phyloP scores from a whole-genome alignment of 2,113 vertebrate genomes.

The Todiramphus saurophagus region DNA sequence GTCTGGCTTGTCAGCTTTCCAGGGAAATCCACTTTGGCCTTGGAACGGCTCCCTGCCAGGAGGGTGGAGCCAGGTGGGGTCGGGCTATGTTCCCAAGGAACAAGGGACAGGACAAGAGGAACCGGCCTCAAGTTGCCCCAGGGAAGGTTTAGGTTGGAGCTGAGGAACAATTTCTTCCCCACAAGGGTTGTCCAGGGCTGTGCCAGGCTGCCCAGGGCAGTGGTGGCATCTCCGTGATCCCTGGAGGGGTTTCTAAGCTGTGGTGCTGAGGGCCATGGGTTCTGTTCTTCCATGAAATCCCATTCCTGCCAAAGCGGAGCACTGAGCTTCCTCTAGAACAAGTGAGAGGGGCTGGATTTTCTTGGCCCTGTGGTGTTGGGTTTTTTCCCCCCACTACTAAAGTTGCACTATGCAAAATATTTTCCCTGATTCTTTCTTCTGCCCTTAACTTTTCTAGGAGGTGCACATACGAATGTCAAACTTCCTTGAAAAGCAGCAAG shows the following conservation, averaged over 20 bases:
- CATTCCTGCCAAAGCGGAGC: background rate
- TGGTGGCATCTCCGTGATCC: too few species aligned
- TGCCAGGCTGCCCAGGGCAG: too few species aligned
- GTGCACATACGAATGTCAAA: background rate
- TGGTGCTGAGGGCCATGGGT: too few species aligned
- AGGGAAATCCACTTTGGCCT: accelerated
- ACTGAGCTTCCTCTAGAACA: background rate
- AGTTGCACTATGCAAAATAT: background rate
- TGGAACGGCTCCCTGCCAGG: too few species aligned
- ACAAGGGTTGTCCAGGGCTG: too few species aligned
- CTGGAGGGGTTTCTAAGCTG: too few species aligned
- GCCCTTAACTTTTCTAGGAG: background rate
- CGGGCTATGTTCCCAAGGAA: too few species aligned
- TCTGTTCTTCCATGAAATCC: accelerated
- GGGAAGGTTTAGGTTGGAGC: too few species aligned
- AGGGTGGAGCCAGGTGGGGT: too few species aligned
- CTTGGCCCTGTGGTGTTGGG: background rate
- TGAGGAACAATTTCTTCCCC: too few species aligned
- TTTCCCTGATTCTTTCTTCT: background rate
- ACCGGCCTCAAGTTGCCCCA: too few species aligned
- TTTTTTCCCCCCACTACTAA: background rate
- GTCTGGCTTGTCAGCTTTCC: accelerated
- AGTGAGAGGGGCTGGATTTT: background rate
- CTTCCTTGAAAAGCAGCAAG: background rate
- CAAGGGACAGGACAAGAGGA: too few species aligned